Conservation (phyloP, 2,797 vertebrate species). For the Micrastur ruficollis region DNA sequence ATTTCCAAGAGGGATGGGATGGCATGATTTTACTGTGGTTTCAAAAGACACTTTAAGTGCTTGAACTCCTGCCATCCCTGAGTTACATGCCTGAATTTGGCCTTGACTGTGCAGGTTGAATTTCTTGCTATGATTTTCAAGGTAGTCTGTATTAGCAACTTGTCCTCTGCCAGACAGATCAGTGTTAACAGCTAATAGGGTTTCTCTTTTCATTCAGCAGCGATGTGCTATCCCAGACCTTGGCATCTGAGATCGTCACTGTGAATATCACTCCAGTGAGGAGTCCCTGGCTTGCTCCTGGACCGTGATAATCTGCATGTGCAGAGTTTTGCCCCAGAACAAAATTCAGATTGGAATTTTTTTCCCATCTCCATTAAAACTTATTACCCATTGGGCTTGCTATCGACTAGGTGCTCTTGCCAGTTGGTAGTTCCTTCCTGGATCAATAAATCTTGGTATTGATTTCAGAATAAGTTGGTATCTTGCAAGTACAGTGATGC, state of each 20-base stretch:
- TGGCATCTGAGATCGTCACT: not conserved
- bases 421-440: constrained; percentile 59
- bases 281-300: not conserved
- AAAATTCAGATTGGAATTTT: not conserved
- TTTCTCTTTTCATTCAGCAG: not conserved
- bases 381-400: constrained; percentile 52
- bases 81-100: not conserved
- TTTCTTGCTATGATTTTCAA: constrained; percentile 41
- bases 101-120: constrained; percentile 25
- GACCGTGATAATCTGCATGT: not conserved
- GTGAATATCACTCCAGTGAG: not conserved
- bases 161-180: not conserved
- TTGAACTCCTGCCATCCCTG: constrained; percentile 27
- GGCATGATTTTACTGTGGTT: constrained; percentile 3
- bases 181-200: not conserved
- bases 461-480: constrained; percentile 65
- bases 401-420: constrained; percentile 26
- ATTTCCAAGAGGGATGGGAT: constrained; percentile 12
- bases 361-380: constrained; percentile 22
- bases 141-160: constrained; percentile 16
- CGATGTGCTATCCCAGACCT: not conserved
- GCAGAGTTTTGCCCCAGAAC: not conserved
- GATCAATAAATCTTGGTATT: constrained; percentile 67
- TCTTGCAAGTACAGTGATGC: not conserved
- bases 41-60: constrained; percentile 36